Evolutionary conservation across 2,113 vertebrate species (phyloP).

Genomic region (Xiphias gladius): DNA sequence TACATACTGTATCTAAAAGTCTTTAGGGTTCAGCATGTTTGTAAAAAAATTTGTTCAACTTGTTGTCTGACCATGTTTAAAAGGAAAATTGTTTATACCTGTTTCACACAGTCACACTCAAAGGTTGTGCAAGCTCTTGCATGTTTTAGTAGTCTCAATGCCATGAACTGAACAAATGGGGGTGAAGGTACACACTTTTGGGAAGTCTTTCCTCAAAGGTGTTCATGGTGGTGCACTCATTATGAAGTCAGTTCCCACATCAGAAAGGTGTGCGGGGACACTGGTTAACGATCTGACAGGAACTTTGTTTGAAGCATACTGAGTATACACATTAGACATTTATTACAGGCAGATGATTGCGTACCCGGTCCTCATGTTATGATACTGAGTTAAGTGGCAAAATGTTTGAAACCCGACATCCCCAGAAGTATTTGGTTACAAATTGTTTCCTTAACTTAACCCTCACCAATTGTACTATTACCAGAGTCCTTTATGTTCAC

Average conservation of each 20-base stretch:
- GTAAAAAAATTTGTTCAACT: background rate
- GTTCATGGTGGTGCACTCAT: no score
- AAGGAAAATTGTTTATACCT: background rate
- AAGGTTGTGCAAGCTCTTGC: background rate
- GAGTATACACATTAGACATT: no score
- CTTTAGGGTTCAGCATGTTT: background rate
- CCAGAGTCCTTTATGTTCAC: background rate
- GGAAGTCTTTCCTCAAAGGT: background rate
- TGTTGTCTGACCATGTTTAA: background rate
- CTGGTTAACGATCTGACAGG: background rate
- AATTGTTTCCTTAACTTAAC: no score
- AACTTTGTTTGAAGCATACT: background rate
- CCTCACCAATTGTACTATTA: no score
- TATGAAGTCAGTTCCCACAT: background rate
- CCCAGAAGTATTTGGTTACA: no score
- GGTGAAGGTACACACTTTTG: background rate
- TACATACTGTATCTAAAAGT: background rate
- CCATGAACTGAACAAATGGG: background rate
- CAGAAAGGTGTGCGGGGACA: background rate
- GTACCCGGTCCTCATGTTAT: no score
- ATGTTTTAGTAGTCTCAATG: no score
- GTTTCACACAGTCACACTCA: no score
- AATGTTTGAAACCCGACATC: no score
- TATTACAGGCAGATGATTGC: no score
- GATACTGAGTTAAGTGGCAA: no score